Evolutionary conservation across 2,888 invertebrate genomes (phyloP), one percentile per base, ranked within the genome.

Genomic region (Eumerus sabulonum): DNA sequence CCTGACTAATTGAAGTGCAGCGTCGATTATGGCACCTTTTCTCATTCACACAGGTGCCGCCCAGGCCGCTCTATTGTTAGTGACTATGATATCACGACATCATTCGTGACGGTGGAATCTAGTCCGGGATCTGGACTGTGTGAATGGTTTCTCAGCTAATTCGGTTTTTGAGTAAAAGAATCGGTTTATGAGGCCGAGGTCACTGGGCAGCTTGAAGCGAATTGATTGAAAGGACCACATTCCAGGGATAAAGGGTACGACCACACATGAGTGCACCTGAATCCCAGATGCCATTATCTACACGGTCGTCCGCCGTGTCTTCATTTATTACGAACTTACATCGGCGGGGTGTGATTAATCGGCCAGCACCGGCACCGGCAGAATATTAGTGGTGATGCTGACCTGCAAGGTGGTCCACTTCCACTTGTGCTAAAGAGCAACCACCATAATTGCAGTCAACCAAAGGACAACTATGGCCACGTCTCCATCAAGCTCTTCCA

Each of bases 1-100:
- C 27, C 7, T 73, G 74, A 79, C 74, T 79, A 79, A 79, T 79
- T 79, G 74, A 74, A 79, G 63, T 38, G 74, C 68, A 68, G 67
- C 62, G 42, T 17, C 54, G 73, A 48, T 59, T 73, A 54, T 63
- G 62, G 63, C 77, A 79, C 79, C 79, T 79, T 74, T 35, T 14
- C n/a, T n/a, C 27, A 42, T 12, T 13, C 13, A 54, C 44, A 63
- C 79, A 74, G 79, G 79, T 74, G 74, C 74, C 57, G 68, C 47
- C 11, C 16, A n/a, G n/a, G n/a, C n/a, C n/a, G 19, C 13, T 45
- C 35, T 70, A 48, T 36, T n/a, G 40, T 47, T 27, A 9, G 14
- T 18, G 53, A 54, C 67, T 57, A 19, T 9, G 40, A 63, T 64
- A 27, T 35, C 40, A n/a, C 40, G 53, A 60, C 64, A 45, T 45